A percentile compares a stretch with the other conserved stretches of the same genome.
These are phyloP conservation scores for Nanorana parkeri DNA, from an alignment of 2,113 vertebrate genomes.

Conservation along the genomic window DNA sequence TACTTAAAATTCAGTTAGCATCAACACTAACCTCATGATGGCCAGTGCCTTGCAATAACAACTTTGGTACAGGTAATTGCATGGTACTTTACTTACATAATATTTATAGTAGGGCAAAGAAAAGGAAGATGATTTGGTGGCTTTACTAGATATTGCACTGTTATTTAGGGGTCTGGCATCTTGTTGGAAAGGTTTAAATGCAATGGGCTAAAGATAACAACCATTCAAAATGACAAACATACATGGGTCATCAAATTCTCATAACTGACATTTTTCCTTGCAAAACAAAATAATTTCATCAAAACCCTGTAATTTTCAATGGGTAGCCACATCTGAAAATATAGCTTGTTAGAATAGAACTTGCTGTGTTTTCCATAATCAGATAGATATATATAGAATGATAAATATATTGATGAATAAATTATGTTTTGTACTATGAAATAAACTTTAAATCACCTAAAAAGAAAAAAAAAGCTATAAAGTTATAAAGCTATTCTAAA, in stretches of 20 bases:
- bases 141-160: constrained; percentile 1
- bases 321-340: constrained; percentile 3
- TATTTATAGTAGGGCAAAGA: constrained; percentile 18
- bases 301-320: constrained; percentile 17
- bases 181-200: constrained; percentile 29
- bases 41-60: constrained; percentile 33
- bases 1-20: constrained; percentile 49
- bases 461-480: too few relatives aligned
- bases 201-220: constrained; percentile 23
- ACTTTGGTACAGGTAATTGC: constrained; percentile 24
- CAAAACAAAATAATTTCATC: constrained; percentile 45
- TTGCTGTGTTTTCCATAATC: constrained; percentile 5
- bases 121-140: neutral
- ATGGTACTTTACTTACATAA: constrained; percentile 11
- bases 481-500: too few relatives aligned
- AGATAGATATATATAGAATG: neutral
- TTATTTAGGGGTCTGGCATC: constrained; percentile 22
- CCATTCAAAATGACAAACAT: neutral
- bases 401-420: constrained; percentile 14
- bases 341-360: constrained; percentile 14
- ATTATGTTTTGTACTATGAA: neutral
- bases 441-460: too few relatives aligned
- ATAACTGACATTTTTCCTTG: constrained; percentile 31
- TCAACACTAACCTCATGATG: constrained; percentile 39
- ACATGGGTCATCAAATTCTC: constrained; percentile 10